These are phyloP conservation scores for Ceuthmochares aereus DNA, from an alignment of 2,113 vertebrate genomes.

Conservation along the genomic window DNA sequence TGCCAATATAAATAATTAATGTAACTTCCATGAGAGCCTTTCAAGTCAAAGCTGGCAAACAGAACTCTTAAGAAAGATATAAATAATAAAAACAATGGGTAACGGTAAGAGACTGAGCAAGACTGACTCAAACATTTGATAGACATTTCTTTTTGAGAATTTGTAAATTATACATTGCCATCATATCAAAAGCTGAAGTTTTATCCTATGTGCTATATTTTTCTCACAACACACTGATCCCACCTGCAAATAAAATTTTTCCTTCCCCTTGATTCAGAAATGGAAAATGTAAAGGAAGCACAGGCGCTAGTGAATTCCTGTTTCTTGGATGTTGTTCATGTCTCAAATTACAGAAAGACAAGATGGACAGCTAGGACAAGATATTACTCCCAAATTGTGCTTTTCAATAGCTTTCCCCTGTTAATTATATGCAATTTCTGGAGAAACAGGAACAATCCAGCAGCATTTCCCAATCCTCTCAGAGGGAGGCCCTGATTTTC, in stretches of 20 bases:
- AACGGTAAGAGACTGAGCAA: background rate
- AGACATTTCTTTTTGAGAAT: background rate
- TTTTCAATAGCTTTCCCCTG: background rate
- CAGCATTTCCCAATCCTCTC: background rate
- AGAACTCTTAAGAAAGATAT: background rate
- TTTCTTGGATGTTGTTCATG: background rate
- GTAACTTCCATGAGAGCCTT: background rate
- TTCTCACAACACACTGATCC: background rate
- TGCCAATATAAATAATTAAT: slow-evolving; percentile 5
- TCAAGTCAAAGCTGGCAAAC: slow-evolving; percentile 8
- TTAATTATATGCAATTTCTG: background rate
- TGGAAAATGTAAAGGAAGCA: background rate
- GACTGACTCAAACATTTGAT: background rate
- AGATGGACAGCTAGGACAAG: background rate
- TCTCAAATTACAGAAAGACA: background rate
- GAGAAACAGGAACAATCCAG: background rate
- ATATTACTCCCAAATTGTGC: background rate
- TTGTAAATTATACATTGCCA: background rate
- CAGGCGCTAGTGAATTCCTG: background rate
- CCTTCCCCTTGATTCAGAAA: background rate
- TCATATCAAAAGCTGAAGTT: background rate
- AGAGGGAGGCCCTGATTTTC: background rate
- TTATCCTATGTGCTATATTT: background rate
- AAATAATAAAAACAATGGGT: background rate
- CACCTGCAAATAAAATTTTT: background rate